These are phyloP conservation scores for Neopelma chrysocephalum DNA, from an alignment of 2,797 vertebrate species.

Conservation along the genomic window DNA sequence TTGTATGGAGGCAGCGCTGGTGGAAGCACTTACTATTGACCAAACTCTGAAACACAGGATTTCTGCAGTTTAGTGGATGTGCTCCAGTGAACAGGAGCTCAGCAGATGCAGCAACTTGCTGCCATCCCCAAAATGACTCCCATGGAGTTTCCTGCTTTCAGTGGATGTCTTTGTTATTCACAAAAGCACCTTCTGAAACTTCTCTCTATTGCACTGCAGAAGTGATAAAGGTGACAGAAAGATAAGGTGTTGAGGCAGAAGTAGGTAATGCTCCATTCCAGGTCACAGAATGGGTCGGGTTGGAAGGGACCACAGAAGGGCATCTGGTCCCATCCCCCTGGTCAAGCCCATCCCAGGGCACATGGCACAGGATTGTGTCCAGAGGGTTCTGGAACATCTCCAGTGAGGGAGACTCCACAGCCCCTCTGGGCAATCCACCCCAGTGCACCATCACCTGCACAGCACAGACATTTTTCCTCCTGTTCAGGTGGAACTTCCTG, in stretches of 20 bases:
- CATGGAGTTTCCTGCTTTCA: too few species aligned
- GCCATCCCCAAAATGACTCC: too few species aligned
- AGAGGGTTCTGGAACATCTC: background rate
- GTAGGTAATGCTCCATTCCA: too few species aligned
- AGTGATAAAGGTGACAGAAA: too few species aligned
- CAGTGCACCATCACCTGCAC: background rate
- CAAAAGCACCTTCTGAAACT: too few species aligned
- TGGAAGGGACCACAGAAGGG: background rate
- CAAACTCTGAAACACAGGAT: background rate
- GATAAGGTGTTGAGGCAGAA: too few species aligned
- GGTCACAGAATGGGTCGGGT: too few species aligned
- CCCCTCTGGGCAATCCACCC: background rate
- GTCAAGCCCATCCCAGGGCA: too few species aligned
- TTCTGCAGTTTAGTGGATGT: background rate
- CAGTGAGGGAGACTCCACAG: background rate
- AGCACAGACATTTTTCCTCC: background rate
- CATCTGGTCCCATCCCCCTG: too few species aligned
- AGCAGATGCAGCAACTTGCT: background rate
- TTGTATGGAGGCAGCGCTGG: too few species aligned
- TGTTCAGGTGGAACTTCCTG: background rate
- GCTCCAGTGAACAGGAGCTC: background rate
- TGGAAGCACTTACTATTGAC: background rate
- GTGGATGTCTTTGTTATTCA: too few species aligned
- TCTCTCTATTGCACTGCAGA: too few species aligned
- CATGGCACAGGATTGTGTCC: background rate